phyloP scores from a whole-genome alignment of 1,140 invertebrate genomes.

The Aphis gossypii region DNA sequence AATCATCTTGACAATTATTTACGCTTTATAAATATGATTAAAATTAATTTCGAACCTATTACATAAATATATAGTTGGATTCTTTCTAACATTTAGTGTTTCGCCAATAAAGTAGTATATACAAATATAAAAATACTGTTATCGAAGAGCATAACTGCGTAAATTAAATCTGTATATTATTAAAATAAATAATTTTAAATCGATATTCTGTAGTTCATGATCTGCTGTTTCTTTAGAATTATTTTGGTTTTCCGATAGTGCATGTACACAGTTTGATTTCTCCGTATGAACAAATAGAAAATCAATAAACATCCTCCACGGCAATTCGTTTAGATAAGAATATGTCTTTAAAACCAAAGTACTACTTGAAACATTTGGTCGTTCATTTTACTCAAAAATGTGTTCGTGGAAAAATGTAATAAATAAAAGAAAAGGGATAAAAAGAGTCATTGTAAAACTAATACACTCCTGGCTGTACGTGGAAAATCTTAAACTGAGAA shows the following conservation, averaged over 20 bases:
- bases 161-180: neutral
- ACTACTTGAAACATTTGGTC: neutral
- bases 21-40: neutral
- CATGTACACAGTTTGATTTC: neutral
- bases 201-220: neutral
- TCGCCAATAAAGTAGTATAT: neutral
- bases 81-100: neutral
- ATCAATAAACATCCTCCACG: neutral
- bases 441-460: neutral
- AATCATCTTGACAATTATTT: neutral
- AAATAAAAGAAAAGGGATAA: neutral
- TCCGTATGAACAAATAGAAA: neutral
- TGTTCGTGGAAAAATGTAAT: neutral
- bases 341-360: neutral
- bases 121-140: neutral
- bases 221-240: neutral
- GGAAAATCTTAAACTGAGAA: neutral
- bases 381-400: neutral
- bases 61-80: neutral
- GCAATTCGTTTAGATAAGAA: neutral
- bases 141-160: rapidly evolving
- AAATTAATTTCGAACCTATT: neutral
- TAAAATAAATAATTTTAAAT: neutral
- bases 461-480: neutral
- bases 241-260: neutral